Conservation (phyloP, 2,888 invertebrate species). For the Caradrina kadenii region DNA sequence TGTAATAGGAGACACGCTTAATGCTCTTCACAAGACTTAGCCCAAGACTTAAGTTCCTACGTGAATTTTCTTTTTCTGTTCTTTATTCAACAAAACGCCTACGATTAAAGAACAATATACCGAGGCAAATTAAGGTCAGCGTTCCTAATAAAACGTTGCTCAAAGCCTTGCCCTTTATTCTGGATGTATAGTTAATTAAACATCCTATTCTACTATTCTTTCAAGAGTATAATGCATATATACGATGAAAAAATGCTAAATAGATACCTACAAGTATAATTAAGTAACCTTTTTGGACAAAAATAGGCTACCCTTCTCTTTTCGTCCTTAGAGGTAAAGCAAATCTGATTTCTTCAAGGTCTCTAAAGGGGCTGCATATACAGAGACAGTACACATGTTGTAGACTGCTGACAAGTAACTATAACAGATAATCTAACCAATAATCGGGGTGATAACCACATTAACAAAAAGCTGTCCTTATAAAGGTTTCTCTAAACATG, state of each 20-base stretch:
- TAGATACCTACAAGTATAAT: constrained; percentile 50
- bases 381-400: neutral
- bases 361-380: neutral
- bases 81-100: constrained; percentile 22
- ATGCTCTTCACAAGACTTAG: neutral
- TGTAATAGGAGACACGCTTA: neutral
- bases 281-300: constrained; percentile 25
- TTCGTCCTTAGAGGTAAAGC: constrained; percentile 9
- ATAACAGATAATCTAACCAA: neutral
- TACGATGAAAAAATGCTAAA: constrained; percentile 38
- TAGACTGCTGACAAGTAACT: no score
- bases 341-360: constrained; percentile 32
- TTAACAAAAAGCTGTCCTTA: neutral
- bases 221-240: constrained; percentile 12
- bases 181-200: constrained; percentile 61
- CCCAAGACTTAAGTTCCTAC: neutral
- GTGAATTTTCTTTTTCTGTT: neutral
- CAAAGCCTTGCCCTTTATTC: constrained; percentile 56
- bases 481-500: neutral
- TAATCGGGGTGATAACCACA: no score
- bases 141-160: constrained; percentile 50
- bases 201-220: constrained; percentile 48
- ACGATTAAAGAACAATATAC: constrained; percentile 39
- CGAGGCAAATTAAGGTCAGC: constrained; percentile 32
- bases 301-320: constrained; percentile 36